phyloP scores from a whole-genome alignment of 2,888 invertebrate genomes.

The Acronicta psi region DNA sequence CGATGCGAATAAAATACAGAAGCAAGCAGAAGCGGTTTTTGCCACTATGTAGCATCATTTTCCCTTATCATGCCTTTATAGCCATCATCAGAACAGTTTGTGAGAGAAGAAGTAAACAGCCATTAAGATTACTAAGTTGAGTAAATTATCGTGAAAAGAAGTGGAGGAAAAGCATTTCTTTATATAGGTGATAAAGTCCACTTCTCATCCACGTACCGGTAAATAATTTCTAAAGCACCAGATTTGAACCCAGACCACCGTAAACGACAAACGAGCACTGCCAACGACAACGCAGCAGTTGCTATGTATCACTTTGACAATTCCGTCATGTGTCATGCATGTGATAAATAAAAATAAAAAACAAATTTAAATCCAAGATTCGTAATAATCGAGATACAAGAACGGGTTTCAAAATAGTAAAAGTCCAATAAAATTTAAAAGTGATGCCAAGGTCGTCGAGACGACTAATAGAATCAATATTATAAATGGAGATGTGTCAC shows the following conservation, averaged over 20 bases:
- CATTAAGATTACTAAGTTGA: too few species aligned
- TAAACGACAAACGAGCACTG: not conserved
- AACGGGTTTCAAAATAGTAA: constrained; percentile 1
- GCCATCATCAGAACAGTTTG: too few species aligned
- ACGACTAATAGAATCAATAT: not conserved
- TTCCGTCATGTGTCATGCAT: not conserved
- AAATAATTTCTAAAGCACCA: not conserved
- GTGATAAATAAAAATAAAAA: not conserved
- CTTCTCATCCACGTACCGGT: too few species aligned
- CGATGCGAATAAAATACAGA: constrained; percentile 34
- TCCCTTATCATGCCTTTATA: too few species aligned
- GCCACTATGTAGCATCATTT: too few species aligned
- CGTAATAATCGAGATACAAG: constrained; percentile 2
- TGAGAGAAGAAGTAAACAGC: too few species aligned
- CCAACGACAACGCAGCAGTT: not conserved
- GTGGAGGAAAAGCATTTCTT: too few species aligned
- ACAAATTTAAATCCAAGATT: not conserved
- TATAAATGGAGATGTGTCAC: not conserved
- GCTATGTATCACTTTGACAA: not conserved
- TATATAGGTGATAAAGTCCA: too few species aligned
- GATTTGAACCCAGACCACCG: not conserved
- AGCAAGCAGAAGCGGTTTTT: constrained; percentile 4
- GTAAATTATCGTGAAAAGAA: too few species aligned
- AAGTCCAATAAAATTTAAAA: constrained; percentile 1
- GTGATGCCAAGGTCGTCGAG: not conserved